Base-by-base conservation (phyloP, 1,140 invertebrate species). In the Drosophila pseudoananassae region DNA sequence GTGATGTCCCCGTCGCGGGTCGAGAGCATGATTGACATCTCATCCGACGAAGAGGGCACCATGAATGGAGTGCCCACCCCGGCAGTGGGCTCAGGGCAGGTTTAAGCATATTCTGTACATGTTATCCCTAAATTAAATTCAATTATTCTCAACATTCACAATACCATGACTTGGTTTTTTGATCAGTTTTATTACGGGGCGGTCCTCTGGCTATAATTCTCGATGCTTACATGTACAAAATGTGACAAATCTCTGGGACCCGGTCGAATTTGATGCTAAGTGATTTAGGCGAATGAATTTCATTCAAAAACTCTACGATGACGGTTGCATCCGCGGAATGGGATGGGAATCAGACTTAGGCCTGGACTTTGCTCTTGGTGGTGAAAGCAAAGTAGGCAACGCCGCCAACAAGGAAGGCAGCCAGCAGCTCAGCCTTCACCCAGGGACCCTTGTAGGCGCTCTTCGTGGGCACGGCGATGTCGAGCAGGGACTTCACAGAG, bases 361-460 rank as follows among this genome's bases (percentile, higher is more conserved):
- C 79, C 50, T 91, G 90, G 45, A 98, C 94, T 91, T 96, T 97
- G 68, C 95, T 95, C 92, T 96, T 97, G 69, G 96, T 95, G 47
- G 95, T 95, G 78, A 98, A 95, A 9, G 98, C 98, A 73, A 96
- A 94, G 92, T 98, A 98, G 59, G 96, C 97, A 15, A 98, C 95
- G 40, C 96, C 91, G 64, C 96, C 93, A 3, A 97, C 96, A 1
- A 97, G 91, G 31, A 95, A 92, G 9, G 96, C 96, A 33, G 98
- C 98, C 43, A 98, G 92, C 27, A 98, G 95, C 93, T 99, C 98
- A 9, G 97, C 97, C 83, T 98, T 98, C 9, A 99, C 94, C 95
- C 96, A 97, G 6, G 97, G 97, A 12, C 98, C 98, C 74, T 95
- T 96, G 92, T 97, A 98, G 63, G 97, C 95, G 74, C 97, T 96